Conservation (phyloP, 2,888 invertebrate species). For the Mythimna albipuncta region DNA sequence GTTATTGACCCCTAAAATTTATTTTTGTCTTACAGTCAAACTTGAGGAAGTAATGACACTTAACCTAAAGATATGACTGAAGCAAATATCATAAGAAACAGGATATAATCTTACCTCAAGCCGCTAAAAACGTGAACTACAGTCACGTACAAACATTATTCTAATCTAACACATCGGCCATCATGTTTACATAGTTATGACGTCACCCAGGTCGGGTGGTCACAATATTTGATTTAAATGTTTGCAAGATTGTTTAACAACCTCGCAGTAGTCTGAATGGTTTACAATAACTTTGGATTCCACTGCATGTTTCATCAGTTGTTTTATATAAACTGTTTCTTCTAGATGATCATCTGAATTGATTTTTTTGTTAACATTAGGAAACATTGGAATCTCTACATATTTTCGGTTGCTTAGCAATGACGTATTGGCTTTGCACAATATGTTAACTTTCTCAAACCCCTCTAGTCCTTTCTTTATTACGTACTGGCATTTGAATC, state of each 20-base stretch:
- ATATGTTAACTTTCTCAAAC: constrained; percentile 8
- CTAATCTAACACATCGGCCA: constrained; percentile 45
- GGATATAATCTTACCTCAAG: constrained; percentile 31
- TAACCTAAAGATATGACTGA: neutral
- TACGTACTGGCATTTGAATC: neutral
- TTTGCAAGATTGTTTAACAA: constrained; percentile 54
- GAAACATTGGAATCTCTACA: neutral
- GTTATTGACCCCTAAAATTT: neutral
- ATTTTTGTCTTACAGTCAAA: neutral
- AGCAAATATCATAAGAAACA: constrained; percentile 27
- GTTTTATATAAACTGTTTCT: constrained; percentile 7
- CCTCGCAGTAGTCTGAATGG: constrained; percentile 25
- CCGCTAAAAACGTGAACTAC: constrained; percentile 30
- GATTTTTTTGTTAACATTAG: neutral
- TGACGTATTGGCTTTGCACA: neutral
- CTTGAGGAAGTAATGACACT: neutral
- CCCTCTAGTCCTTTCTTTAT: neutral
- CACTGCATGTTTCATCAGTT: constrained; percentile 15
- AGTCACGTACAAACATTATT: constrained; percentile 45
- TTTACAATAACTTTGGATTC: constrained; percentile 37
- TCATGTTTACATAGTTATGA: constrained; percentile 49
- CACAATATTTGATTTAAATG: constrained; percentile 61
- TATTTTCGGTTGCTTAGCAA: neutral
- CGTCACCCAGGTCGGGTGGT: constrained; percentile 39
- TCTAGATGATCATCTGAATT: neutral